Evolutionary conservation across 2,113 vertebrate genomes (phyloP), one percentile per base, ranked within the genome.

Genomic region (Mugil cephalus): DNA sequence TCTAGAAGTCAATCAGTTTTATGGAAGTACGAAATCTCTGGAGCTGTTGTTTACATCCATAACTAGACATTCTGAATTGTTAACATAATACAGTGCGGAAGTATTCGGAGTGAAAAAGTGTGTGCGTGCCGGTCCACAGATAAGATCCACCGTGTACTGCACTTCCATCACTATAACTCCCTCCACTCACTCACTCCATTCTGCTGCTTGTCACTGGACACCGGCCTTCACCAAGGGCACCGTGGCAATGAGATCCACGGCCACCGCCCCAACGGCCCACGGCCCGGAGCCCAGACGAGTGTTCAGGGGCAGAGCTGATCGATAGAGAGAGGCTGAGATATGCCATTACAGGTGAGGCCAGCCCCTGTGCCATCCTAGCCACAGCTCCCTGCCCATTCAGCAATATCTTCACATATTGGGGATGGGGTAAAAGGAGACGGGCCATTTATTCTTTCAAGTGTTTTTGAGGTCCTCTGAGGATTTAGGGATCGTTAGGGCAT

Each of bases 271-370:
- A 34, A 40, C 69, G 9, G 62, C 62, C 77, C 71, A 74, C 61
- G 64, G 62, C 83, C 79, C 76, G 75, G 87, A 90, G 88, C 87
- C 85, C 82, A 90, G 87, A 87, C 80, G 34, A 85, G 82, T 69
- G 65, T 84, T 89, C 81, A 68, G 90, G 82, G 87, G 85, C 79
- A 85, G 76, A 85, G 70, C 65, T 69, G 87, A 91, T 91, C 90
- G 77, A 91, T 91, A 72, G 12, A 53, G 42, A 68, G 78, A 73
- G 78, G 81, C 79, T 85, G 47, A 79, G 88, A 89, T 85, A 91
- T 90, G 88, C 85, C 87, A 89, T 90, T 91, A 88, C 87, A 89
- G 85, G 88, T 90, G 88, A 89, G 82, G 74, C 87, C 78, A 74
- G 74, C 21, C 77, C 73, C 52, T 70, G 73, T 90, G 88, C 87